Evolutionary conservation across 2,888 invertebrate genomes (phyloP), one percentile per base, ranked within the genome.

Genomic region (Aplocera efformata): DNA sequence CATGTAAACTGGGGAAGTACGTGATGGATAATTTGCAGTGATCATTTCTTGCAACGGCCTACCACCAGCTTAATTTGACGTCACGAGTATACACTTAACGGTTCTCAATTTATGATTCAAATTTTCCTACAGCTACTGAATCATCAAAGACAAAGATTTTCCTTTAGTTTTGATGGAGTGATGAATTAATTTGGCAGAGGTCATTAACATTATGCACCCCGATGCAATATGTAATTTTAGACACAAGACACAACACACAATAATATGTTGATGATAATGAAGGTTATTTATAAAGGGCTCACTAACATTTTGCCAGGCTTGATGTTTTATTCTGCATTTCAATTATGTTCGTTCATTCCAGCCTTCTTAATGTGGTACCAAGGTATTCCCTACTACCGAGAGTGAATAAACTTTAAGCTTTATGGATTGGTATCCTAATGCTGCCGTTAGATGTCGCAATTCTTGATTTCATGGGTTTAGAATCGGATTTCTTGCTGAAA

Each of bases 1-100:
- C 57, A 42, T 57, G 49, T 45, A 57, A 48, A 64, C 71, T 77
- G 76, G 85, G 82, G 76, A 84, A 84, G 55, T 79, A 84, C 83
- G 75, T 60, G 48, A 56, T 60, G 43, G 56, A 59, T 67, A 70
- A 76, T 75, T 68, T 63, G 49, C 56, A 60, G 55, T 49, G 49
- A 60, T 55, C 56, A 48, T 56, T 71, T 72, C 71, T 70, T 63
- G 53, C 56, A 62, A 66, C 51, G 54, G 58, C 51, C 39, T 41
- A 34, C 63, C 63, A 48, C 53, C 64, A 53, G 63, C 67, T 64
- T n/a, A 56, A 43, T 50, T 67, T 73, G 73, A 79, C 78, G 79
- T 81, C 79, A 75, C 55, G 43, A 27, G 32, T 49, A 39, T 40
- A 32, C 48, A 37, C 52, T 47, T 26, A 56, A 50, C 52, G 42